These are phyloP conservation scores for Sinocyclocheilus grahami DNA, from an alignment of 2,113 vertebrate species.

Conservation along the genomic window DNA sequence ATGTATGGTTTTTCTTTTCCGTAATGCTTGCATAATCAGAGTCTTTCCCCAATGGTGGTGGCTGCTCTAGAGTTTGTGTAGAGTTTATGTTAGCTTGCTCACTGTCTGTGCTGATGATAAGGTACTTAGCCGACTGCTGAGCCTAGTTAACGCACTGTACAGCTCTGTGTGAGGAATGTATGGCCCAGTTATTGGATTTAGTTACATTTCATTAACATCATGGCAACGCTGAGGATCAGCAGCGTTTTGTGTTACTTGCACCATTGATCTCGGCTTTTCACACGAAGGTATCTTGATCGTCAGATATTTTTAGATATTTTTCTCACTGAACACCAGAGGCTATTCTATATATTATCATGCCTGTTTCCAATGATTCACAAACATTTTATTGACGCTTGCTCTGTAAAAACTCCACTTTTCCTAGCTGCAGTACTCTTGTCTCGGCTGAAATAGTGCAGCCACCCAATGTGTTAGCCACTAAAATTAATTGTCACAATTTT, in stretches of 20 bases:
- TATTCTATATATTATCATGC: neutral
- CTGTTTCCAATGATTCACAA: neutral
- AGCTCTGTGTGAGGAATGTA: constrained; percentile 18
- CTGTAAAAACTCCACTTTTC: neutral
- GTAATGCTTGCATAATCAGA: constrained; percentile 5
- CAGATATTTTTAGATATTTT: constrained; percentile 21
- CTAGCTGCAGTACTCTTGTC: neutral
- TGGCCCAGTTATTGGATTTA: constrained; percentile 42
- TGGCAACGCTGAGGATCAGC: constrained; percentile 21
- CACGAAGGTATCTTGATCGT: neutral
- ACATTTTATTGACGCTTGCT: constrained; percentile 1
- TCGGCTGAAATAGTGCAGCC: neutral
- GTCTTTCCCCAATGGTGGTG: neutral
- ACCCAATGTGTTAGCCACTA: neutral
- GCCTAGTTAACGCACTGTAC: constrained; percentile 33
- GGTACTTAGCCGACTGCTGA: constrained; percentile 37
- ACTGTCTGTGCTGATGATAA: constrained; percentile 28
- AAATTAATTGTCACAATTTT: constrained; percentile 26
- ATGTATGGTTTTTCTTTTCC: neutral
- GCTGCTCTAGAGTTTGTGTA: neutral
- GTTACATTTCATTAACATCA: constrained; percentile 42
- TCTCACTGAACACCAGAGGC: constrained; percentile 22
- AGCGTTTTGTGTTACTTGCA: constrained; percentile 2
- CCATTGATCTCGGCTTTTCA: neutral
- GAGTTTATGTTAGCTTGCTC: constrained; percentile 12